Conservation (phyloP, 2,888 invertebrate genomes). For the Noctuana brunneofusca region DNA sequence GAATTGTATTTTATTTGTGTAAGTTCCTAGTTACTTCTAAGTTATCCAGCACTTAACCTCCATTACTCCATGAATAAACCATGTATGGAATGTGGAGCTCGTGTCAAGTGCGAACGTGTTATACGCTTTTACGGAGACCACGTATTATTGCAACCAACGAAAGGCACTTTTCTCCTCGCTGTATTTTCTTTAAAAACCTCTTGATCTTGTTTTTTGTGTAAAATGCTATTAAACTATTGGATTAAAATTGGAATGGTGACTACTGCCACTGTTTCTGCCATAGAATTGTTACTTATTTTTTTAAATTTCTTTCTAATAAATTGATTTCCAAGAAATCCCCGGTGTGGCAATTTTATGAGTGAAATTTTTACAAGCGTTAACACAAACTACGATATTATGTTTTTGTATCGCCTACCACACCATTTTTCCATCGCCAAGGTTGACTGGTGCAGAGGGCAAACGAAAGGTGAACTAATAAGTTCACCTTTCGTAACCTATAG, state of each 20-base stretch:
- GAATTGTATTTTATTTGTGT: background rate
- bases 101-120: constrained; percentile 61
- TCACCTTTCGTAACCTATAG: too few relatives aligned
- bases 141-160: constrained; percentile 7
- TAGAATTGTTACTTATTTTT: too few relatives aligned
- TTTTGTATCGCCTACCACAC: too few relatives aligned
- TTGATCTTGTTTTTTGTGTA: background rate
- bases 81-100: constrained; percentile 66
- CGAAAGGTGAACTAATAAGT: too few relatives aligned
- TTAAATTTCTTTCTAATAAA: too few relatives aligned
- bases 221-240: background rate
- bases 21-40: background rate
- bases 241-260: background rate
- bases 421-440: too few relatives aligned
- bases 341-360: too few relatives aligned
- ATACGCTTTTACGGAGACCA: constrained; percentile 45
- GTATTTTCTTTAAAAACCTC: constrained; percentile 7
- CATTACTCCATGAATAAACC: constrained; percentile 63
- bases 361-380: too few relatives aligned
- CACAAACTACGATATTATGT: too few relatives aligned
- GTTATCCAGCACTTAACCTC: constrained; percentile 1
- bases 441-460: too few relatives aligned
- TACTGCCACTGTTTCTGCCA: background rate
- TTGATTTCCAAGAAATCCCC: too few relatives aligned
- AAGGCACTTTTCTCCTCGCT: constrained; percentile 3